Conservation (phyloP, 2,888 invertebrate species). For the Entomobrya multifasciata region DNA sequence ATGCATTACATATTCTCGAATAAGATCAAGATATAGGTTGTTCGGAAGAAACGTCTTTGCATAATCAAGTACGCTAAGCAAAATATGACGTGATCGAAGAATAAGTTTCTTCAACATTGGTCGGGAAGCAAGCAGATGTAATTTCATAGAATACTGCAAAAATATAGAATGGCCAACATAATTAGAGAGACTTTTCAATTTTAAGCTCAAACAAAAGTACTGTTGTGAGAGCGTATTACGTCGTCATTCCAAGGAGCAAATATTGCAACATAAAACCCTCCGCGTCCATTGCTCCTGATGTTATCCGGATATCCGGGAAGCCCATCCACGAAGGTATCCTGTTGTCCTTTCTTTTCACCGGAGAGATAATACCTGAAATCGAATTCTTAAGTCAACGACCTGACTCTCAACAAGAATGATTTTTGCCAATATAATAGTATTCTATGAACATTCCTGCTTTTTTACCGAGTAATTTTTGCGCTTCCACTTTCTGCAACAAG, state of each 20-base stretch:
- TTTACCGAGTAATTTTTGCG: constrained; percentile 62
- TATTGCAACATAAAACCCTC: constrained; percentile 86
- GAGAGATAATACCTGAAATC: constrained; percentile 86
- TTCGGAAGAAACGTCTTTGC: constrained; percentile 10
- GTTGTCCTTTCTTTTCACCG: constrained; percentile 90
- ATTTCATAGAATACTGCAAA: constrained; percentile 56
- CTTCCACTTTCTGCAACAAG: constrained; percentile 88
- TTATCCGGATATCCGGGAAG: constrained; percentile 89
- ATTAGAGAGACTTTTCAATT: too few species aligned
- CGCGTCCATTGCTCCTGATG: constrained; percentile 84
- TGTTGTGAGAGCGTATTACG: constrained; percentile 5
- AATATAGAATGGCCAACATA: not conserved
- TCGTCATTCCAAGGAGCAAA: constrained; percentile 82
- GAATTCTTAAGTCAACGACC: too few species aligned
- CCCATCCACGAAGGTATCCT: constrained; percentile 90
- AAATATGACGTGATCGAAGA: constrained; percentile 24
- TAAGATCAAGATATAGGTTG: constrained; percentile 16
- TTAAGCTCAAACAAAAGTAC: too few species aligned
- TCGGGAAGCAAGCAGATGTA: constrained; percentile 25
- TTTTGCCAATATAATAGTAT: not conserved
- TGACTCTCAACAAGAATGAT: not conserved
- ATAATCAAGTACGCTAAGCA: not conserved
- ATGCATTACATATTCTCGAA: constrained; percentile 48
- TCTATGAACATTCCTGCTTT: not conserved
- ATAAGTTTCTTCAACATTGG: constrained; percentile 56